These are phyloP conservation scores for Phalacrocorax pelagicus DNA, from an alignment of 2,113 vertebrate genomes.

Conservation along the genomic window DNA sequence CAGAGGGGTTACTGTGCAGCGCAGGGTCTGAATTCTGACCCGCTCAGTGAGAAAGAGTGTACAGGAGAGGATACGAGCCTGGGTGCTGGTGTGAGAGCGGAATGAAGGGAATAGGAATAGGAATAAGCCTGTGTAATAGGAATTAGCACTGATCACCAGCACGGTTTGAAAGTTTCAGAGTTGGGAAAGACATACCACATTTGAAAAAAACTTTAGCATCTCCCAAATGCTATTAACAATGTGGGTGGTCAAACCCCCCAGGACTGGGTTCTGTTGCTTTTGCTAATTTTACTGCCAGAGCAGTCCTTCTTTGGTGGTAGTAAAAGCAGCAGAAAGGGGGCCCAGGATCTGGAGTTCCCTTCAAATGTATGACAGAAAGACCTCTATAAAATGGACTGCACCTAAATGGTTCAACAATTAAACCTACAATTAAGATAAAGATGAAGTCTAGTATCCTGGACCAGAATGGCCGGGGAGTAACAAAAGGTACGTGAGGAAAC, in stretches of 20 bases:
- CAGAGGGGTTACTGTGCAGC: rapidly evolving
- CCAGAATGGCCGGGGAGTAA: not conserved
- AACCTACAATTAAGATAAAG: not conserved
- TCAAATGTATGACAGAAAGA: not conserved
- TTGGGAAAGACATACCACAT: not conserved
- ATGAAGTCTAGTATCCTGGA: not conserved
- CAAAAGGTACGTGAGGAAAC: not conserved
- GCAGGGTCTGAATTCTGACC: not conserved
- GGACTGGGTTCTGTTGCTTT: not conserved
- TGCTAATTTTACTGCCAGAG: not conserved
- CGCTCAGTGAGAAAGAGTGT: rapidly evolving
- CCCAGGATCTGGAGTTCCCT: not conserved
- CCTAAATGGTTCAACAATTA: not conserved
- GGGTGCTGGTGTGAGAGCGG: not conserved
- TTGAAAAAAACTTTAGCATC: not conserved
- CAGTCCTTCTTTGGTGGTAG: not conserved
- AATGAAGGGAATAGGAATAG: not conserved
- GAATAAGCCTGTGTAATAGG: not conserved
- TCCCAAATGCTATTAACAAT: not conserved
- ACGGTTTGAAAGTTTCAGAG: not conserved
- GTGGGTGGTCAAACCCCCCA: not conserved
- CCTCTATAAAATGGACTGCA: not conserved
- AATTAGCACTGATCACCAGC: not conserved
- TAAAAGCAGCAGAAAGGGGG: not conserved
- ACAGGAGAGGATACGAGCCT: rapidly evolving